These are phyloP conservation scores for Ganaspis sp. DNA, from an alignment of 1,140 invertebrate genomes.

Conservation along the genomic window DNA sequence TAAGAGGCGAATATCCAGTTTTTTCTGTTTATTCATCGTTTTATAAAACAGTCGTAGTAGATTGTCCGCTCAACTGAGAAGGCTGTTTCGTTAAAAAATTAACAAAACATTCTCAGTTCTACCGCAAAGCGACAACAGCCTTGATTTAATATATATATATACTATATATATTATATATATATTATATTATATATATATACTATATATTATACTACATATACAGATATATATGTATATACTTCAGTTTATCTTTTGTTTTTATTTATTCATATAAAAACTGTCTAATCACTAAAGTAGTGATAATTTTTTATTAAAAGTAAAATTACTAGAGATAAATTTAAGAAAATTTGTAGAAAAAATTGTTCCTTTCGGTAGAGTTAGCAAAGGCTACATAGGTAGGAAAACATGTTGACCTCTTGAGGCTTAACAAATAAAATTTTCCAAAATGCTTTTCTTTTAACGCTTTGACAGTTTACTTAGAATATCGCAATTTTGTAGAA, in stretches of 20 bases:
- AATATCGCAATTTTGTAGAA: slow-evolving; percentile 44
- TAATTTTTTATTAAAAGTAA: slow-evolving; percentile 18
- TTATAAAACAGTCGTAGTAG: slow-evolving; percentile 30
- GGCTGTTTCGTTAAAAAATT: slow-evolving; percentile 17
- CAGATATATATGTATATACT: too few species aligned
- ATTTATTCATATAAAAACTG: slow-evolving; percentile 27
- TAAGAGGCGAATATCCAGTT: slow-evolving; percentile 15
- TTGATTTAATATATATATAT: too few species aligned
- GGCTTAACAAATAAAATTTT: slow-evolving; percentile 41
- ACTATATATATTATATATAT: too few species aligned
- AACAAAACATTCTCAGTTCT: slow-evolving; percentile 29
- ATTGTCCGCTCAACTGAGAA: slow-evolving; percentile 26
- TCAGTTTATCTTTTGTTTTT: not conserved
- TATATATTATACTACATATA: too few species aligned
- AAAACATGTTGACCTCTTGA: slow-evolving; percentile 40
- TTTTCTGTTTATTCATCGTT: slow-evolving; percentile 28
- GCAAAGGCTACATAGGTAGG: not conserved
- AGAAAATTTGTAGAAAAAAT: slow-evolving; percentile 62
- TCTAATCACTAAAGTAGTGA: not conserved
- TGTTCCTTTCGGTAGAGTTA: slow-evolving; percentile 64
- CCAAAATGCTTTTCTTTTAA: slow-evolving; percentile 42
- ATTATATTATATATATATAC: too few species aligned
- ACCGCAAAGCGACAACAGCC: slow-evolving; percentile 27
- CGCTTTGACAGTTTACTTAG: slow-evolving; percentile 41
- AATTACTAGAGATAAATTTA: slow-evolving; percentile 41